Conservation (phyloP, 92 coral and sea anemone genomes). For the Zoanthus sansibaricus region DNA sequence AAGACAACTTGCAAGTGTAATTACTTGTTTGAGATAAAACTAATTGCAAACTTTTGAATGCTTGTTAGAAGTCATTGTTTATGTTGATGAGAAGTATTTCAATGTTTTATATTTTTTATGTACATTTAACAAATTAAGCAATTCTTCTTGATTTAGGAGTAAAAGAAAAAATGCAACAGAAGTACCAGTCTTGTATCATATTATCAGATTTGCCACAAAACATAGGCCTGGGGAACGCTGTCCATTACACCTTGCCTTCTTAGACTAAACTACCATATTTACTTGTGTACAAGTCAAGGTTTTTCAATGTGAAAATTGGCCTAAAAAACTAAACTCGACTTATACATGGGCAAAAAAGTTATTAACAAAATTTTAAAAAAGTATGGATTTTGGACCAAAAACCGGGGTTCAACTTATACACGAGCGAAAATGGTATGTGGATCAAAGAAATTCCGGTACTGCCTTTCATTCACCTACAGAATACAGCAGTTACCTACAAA, state of each 20-base stretch:
- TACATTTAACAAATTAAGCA: background rate
- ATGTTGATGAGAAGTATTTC: background rate
- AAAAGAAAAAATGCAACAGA: background rate
- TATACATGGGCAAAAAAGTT: too few species aligned
- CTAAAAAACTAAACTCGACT: too few species aligned
- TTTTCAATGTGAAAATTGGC: too few species aligned
- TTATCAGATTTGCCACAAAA: conserved; percentile 1
- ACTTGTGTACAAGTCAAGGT: too few species aligned
- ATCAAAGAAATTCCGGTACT: background rate
- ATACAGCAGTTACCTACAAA: background rate
- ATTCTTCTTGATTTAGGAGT: background rate
- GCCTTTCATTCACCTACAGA: background rate
- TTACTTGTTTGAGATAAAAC: conserved; percentile 7
- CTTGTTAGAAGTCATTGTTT: conserved; percentile 11
- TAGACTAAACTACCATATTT: too few species aligned
- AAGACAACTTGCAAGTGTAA: conserved; percentile 6
- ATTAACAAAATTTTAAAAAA: background rate
- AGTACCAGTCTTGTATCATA: background rate
- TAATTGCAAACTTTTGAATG: conserved; percentile 3
- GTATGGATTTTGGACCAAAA: background rate
- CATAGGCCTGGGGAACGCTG: background rate
- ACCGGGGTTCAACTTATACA: background rate
- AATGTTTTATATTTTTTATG: background rate
- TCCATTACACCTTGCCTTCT: background rate
- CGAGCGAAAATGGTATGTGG: background rate